phyloP scores from a whole-genome alignment of 1,140 invertebrate species.

The Geopemphigus sp. region DNA sequence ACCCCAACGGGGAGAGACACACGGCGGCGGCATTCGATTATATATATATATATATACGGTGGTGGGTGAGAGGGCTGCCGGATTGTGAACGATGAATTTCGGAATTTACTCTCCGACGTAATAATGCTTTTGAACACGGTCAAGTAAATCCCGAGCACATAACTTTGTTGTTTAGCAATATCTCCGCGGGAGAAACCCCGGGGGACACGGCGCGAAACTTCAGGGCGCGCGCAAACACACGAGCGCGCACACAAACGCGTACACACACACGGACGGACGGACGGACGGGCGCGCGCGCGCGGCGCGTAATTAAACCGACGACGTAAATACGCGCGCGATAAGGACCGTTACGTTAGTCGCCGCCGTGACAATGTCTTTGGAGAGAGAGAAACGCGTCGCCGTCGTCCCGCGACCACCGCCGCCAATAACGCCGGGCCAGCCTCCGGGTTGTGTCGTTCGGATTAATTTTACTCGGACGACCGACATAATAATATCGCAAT shows the following conservation, averaged over 20 bases:
- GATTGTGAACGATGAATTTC: constrained; percentile 34
- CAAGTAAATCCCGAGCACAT: constrained; percentile 42
- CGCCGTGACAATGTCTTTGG: neutral
- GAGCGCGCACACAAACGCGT: neutral
- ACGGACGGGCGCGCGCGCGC: no score
- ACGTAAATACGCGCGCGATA: constrained; percentile 30
- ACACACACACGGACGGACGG: no score
- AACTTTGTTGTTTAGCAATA: constrained; percentile 44
- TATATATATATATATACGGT: no score
- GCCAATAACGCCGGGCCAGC: no score
- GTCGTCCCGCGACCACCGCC: no score
- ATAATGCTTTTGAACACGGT: constrained; percentile 44
- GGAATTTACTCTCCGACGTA: constrained; percentile 5
- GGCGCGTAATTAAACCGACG: constrained; percentile 20
- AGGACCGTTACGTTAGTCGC: constrained; percentile 9
- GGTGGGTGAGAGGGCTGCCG: neutral
- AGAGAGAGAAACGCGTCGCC: neutral
- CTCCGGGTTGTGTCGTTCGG: constrained; percentile 1
- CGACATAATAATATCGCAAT: neutral
- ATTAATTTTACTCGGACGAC: constrained; percentile 39
- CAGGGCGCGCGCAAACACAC: neutral
- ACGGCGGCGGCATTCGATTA: neutral
- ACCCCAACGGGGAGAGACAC: neutral
- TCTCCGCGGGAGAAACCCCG: constrained; percentile 37
- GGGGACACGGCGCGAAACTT: constrained; percentile 20